Evolutionary conservation across 2,888 invertebrate species (phyloP).

Genomic region (Anthophora plumipes): DNA sequence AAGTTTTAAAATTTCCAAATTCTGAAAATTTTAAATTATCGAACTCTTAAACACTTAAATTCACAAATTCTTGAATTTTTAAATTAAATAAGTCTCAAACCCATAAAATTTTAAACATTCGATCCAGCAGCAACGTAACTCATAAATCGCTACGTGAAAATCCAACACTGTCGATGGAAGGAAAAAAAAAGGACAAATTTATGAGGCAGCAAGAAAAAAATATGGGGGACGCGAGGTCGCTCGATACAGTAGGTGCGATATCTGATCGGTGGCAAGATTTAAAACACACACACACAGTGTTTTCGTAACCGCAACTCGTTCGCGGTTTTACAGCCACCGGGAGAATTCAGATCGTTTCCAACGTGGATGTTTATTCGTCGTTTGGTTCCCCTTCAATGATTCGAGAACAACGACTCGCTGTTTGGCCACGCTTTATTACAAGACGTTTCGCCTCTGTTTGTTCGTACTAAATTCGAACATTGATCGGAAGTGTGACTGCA

Average conservation of each 20-base stretch:
- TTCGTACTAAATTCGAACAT: constrained; percentile 2
- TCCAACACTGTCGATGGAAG: neutral
- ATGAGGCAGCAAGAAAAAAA: neutral
- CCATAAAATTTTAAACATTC: too few relatives aligned
- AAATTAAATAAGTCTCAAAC: too few relatives aligned
- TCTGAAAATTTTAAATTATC: too few relatives aligned
- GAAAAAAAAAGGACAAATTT: neutral
- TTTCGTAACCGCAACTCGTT: constrained; percentile 65
- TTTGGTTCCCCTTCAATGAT: constrained; percentile 62
- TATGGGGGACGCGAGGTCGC: neutral
- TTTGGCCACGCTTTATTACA: constrained; percentile 35
- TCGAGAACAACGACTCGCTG: constrained; percentile 43
- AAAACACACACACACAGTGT: constrained; percentile 38
- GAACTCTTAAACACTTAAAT: too few relatives aligned
- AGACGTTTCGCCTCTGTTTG: constrained; percentile 15
- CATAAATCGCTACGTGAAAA: constrained; percentile 1
- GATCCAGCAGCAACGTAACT: too few relatives aligned
- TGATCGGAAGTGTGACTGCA: neutral
- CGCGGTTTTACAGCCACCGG: constrained; percentile 58
- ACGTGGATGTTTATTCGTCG: constrained; percentile 52
- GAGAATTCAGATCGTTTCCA: constrained; percentile 54
- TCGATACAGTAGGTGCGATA: constrained; percentile 52
- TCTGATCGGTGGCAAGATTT: constrained; percentile 55
- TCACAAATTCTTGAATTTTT: too few relatives aligned
- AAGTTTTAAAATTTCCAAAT: too few relatives aligned